Evolutionary conservation across 2,888 invertebrate genomes (phyloP), one percentile per base, ranked within the genome.

Genomic region (Tuberolachnus salignus): DNA sequence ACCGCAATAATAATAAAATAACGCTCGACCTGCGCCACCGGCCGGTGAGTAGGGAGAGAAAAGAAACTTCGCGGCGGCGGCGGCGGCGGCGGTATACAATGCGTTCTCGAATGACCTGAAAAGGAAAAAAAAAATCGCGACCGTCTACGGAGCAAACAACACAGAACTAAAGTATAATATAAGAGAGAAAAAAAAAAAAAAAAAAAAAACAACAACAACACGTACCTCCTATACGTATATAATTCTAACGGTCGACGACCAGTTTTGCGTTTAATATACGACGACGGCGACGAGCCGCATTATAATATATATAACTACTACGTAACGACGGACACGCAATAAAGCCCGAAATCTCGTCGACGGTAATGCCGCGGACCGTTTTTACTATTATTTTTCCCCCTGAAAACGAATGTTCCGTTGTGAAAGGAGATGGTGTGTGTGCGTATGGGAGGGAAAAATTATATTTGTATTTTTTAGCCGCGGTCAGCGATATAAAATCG

Each of bases 41-140:
- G 21, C 10, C 26, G 69, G 11, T 16, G 14, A 42, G 21, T 42
- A 14, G 70, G 44, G 55, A 70, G 55, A 42, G 57, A 55, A 70
- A 70, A 55, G 70, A 70, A 70, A 70, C 70, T 70, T 23, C 57
- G 21, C 23, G 70, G 21, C 23, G 44, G 14, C 23, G n/a, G n/a
- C 6, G 34, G 6, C 34, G 34, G 34, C 34, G 6, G n/a, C 16
- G 44, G 16, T 21, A 46, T 63, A 19, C 6, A 4, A 34, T 19
- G 42, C 53, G 53, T 53, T 69, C 53, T 57, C 70, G 70, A 57
- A 70, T 70, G 70, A 70, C 70, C 70, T 57, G 70, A 70, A 70
- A 70, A 70, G 55, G 70, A 70, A 21, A 70, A 70, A 42, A 69
- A 53, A 70, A 69, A 69, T 26, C 26, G 26, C 59, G 26, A 26